phyloP scores from a whole-genome alignment of 2,797 vertebrate genomes.

The Poeciliopsis presidionis region DNA sequence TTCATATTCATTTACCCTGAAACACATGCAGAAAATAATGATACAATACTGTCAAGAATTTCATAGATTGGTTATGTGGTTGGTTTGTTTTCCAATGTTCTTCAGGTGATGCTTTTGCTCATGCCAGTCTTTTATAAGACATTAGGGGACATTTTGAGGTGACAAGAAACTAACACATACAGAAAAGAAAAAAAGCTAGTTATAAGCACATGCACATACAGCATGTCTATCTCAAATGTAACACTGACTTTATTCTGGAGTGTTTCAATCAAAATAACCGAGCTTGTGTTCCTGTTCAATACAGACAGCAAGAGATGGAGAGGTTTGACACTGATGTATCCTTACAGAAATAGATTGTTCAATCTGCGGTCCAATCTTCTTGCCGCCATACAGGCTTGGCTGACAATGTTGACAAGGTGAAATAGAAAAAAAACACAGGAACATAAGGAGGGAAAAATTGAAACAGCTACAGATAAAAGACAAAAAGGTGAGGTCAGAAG shows the following conservation, averaged over 20 bases:
- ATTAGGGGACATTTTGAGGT: constrained; percentile 37
- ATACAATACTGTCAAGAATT: background rate
- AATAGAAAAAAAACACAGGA: constrained; percentile 60
- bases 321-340: constrained; percentile 78
- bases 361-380: constrained; percentile 76
- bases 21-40: constrained; percentile 42
- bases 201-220: background rate
- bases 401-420: constrained; percentile 74
- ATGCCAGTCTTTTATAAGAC: constrained; percentile 27
- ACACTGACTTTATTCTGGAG: constrained; percentile 60
- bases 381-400: constrained; percentile 56
- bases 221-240: constrained; percentile 46
- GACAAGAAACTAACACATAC: constrained; percentile 32
- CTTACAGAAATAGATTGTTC: constrained; percentile 80
- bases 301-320: constrained; percentile 62
- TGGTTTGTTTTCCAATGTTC: constrained; percentile 28
- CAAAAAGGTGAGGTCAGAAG: constrained; percentile 34
- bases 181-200: background rate
- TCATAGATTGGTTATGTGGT: constrained; percentile 13
- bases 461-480: constrained; percentile 27
- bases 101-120: constrained; percentile 12
- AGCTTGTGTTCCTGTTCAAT: constrained; percentile 52
- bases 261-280: constrained; percentile 72
- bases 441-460: constrained; percentile 15
- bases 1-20: constrained; percentile 41